Evolutionary conservation across 2,888 invertebrate genomes (phyloP), one percentile per base, ranked within the genome.

Genomic region (Lycocerus yunnanus): DNA sequence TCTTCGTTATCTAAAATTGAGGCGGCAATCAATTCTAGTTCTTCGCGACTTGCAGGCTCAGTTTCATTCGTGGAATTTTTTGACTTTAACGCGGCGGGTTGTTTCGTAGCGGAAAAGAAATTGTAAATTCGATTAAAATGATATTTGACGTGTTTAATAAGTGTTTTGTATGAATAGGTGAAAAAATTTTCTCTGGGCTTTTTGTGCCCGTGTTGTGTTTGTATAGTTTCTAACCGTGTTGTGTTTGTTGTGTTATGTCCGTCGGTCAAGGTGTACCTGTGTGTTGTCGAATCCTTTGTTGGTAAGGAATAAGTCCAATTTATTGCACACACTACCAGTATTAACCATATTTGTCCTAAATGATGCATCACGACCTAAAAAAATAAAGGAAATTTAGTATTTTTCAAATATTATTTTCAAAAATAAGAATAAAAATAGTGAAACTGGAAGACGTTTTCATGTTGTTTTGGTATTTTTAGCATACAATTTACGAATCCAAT

Each of bases 331-430:
- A 83, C 76, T 80, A 84, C 78, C 78, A 82, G 77, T 78, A 84
- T 73, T 75, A 84, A 78, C 77, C 81, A 79, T 74, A 83, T 76
- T 71, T 80, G 80, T 74, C 79, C 78, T 75, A 79, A 68, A 75
- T 78, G 81, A 83, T 80, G 81, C 86, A 85, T 85, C 80, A 78
- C 84, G 78, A 84, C 82, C 87, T 86, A 84, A 70, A 86, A 86
- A 8, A 63, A 63, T 10, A 63, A 1, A 43, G 43, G 0, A 43
- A 43, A 43, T 6, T 43, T 43, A 43, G 43, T 43, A 6, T 43
- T 27, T 27, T 13, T 4, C 6, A 15, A 61, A 61, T 1, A 20
- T 6, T n/a, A n/a, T 13, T 18, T 18, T 20, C 6, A 13, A 18
- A 63, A 63, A 18, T 13, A 24, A 24, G 9, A 24, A 10, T 2